Evolutionary conservation across 2,797 vertebrate genomes (phyloP).

Genomic region (Morus bassanus): DNA sequence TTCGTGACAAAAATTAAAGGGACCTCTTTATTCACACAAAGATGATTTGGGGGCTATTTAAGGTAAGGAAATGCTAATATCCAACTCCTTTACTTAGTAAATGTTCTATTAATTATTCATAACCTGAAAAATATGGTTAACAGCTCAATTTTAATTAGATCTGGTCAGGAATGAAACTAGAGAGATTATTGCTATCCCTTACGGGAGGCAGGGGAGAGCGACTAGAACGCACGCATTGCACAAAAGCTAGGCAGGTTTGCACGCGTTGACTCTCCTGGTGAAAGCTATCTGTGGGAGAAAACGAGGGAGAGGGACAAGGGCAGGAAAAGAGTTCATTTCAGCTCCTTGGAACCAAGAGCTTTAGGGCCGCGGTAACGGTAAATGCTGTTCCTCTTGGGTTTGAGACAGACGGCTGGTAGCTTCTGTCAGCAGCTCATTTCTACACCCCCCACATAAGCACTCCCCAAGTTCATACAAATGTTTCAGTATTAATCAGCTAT

Average conservation of each 20-base stretch:
- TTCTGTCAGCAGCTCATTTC: neutral
- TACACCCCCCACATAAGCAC: neutral
- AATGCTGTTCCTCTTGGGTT: neutral
- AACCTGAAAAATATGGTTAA: neutral
- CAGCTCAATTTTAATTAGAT: constrained; percentile 20
- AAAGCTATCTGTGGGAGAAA: neutral
- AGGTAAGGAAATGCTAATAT: neutral
- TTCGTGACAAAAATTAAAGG: neutral
- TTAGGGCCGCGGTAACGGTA: neutral
- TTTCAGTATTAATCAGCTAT: neutral
- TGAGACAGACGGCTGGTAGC: neutral
- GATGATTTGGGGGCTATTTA: neutral
- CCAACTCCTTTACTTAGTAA: neutral
- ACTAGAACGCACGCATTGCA: neutral
- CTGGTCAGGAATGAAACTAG: neutral
- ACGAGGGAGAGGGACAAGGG: neutral
- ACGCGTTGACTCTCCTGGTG: neutral
- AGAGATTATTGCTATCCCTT: neutral
- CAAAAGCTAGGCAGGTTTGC: neutral
- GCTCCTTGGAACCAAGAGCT: neutral
- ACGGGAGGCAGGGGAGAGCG: neutral
- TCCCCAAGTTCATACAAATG: neutral
- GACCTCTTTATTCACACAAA: neutral
- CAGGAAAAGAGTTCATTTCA: neutral
- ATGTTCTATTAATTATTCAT: constrained; percentile 6